Conservation (phyloP, 2,113 vertebrate genomes). For the Gyps fulvus region DNA sequence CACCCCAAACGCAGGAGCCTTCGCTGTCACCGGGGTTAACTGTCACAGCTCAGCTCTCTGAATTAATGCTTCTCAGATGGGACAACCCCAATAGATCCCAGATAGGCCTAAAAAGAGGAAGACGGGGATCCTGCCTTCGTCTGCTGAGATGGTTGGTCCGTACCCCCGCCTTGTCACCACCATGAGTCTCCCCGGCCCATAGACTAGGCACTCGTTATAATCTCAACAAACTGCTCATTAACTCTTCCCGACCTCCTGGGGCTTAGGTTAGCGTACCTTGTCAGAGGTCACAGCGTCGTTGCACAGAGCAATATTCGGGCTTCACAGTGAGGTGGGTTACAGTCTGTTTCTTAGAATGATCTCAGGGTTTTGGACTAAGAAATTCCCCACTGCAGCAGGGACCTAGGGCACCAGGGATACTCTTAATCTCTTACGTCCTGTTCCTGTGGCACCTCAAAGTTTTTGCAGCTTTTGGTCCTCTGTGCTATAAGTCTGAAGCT, state of each 20-base stretch:
- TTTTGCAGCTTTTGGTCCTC: not conserved
- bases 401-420: not conserved
- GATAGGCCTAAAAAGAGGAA: not conserved
- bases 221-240: not conserved
- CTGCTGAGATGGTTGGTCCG: not conserved
- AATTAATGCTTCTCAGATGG: not conserved
- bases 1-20: not conserved
- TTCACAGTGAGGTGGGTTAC: not conserved
- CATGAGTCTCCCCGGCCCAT: not conserved
- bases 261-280: not conserved
- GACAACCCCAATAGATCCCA: not conserved
- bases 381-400: not conserved
- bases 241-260: not conserved
- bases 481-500: not conserved
- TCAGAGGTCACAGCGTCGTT: not conserved
- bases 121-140: not conserved
- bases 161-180: not conserved
- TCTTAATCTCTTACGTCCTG: fast-evolving
- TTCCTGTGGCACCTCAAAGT: fast-evolving
- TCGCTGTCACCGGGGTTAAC: not conserved
- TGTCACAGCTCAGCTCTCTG: not conserved
- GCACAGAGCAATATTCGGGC: not conserved
- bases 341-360: not conserved
- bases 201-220: not conserved
- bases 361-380: not conserved